A percentile compares a stretch with the other conserved stretches of the same genome.
phyloP scores from a whole-genome alignment of 2,113 vertebrate genomes.

The Cranoglanis bouderius region DNA sequence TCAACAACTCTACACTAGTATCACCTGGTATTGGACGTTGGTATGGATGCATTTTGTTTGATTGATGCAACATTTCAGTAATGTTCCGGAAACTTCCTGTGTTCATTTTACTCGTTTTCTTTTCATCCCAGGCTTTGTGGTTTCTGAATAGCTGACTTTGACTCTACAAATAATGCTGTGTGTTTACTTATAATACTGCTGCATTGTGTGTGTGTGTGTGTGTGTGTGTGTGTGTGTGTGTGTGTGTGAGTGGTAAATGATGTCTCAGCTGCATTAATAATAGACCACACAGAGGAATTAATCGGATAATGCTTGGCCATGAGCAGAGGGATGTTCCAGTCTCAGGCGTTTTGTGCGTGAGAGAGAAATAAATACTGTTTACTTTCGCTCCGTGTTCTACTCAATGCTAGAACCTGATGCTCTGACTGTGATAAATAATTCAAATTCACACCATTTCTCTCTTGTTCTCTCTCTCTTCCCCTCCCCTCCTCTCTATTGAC shows the following conservation, averaged over 20 bases:
- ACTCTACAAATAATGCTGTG: constrained; percentile 35
- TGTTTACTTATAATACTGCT: constrained; percentile 16
- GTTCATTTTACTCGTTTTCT: background rate
- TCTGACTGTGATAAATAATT: constrained; percentile 61
- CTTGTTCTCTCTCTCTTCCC: background rate
- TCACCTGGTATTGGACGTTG: background rate
- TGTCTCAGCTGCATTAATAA: constrained; percentile 51
- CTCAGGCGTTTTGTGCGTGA: constrained; percentile 11
- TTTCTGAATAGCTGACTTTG: background rate
- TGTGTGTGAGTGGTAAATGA: constrained; percentile 41
- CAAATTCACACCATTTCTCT: constrained; percentile 59
- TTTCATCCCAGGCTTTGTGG: background rate
- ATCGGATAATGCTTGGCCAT: constrained; percentile 31
- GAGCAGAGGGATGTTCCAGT: constrained; percentile 16
- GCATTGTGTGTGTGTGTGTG: constrained; percentile 25
- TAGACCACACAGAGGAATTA: constrained; percentile 47
- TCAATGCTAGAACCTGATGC: background rate
- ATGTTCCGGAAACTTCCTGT: background rate
- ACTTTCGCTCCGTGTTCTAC: background rate
- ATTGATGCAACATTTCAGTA: background rate
- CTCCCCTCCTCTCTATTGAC: background rate
- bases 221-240: constrained; percentile 27
- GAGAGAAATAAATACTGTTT: constrained; percentile 22
- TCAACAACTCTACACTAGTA: no score
- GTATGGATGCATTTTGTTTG: background rate